Base-by-base conservation (phyloP, 2,797 vertebrate genomes). In the Microchirus variegatus region DNA sequence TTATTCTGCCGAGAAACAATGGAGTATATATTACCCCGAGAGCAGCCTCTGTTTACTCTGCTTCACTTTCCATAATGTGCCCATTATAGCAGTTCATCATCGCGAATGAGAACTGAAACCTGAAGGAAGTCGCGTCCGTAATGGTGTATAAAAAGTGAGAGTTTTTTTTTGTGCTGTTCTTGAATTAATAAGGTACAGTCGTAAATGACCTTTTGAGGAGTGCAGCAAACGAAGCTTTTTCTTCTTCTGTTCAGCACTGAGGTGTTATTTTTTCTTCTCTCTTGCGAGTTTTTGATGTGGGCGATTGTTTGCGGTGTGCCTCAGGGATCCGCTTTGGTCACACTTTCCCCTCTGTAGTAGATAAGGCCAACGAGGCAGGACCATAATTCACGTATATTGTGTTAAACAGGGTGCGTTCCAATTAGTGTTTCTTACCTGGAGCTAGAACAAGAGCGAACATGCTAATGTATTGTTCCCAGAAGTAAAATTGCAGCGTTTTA, bases 31-130 rank as follows among this genome's bases (percentile, higher is more conserved):
- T 80, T 73, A 70, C 63, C 73, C 70, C 13, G 9, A 60, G 72
- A 77, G 50, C 14, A 12, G 5, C 8, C 59, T 52, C 43, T 36
- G 14, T 66, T 63, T 82, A 77, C 75, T 59, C 76, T 83, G 53
- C 67, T 67, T 81, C 63, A 53, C 18, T 77, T 81, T 83, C 72
- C 63, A 86, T 88, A 83, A 87, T 78, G 48, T 61, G 55, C 9
- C 74, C 71, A 79, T 83, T 82, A 81, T 19, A 43, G 77, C 18
- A 50, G 57, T 83, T 64, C 45, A 71, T 85, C 70, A 76, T 50
- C 49, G 59, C 22, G 56, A 82, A 65, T 44, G 72, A 57, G 60
- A 75, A 64, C 68, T 66, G 74, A 54, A 73, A 69, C 70, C 47
- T 41, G 8, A 62, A 59, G 31, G 72, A 72, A 64, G 70, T 72